Evolutionary conservation across 2,113 vertebrate species (phyloP).

Genomic region (Hippocampus abdominalis): DNA sequence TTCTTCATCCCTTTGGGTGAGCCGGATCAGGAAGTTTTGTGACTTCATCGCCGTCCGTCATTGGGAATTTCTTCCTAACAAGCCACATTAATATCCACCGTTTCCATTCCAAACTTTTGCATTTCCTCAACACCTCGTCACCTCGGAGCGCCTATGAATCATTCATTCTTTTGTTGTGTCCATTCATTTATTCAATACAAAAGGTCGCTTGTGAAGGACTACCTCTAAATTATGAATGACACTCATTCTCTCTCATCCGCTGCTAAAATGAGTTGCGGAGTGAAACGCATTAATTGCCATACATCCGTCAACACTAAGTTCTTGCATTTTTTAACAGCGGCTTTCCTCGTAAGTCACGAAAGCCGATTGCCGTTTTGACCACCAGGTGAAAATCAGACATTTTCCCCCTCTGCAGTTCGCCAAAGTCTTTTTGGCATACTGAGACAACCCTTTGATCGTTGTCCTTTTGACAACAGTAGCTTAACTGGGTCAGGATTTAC

Average conservation of each 20-base stretch:
- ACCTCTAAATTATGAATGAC: constrained; percentile 12
- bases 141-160: constrained; percentile 36
- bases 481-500: constrained; percentile 48
- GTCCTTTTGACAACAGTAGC: constrained; percentile 29
- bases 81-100: constrained; percentile 37
- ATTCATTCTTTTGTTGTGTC: constrained; percentile 45
- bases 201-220: constrained; percentile 15
- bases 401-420: constrained; percentile 12
- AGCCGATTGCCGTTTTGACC: constrained; percentile 38
- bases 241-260: not conserved
- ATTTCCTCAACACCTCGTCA: constrained; percentile 31
- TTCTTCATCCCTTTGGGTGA: not conserved
- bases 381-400: constrained; percentile 26
- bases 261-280: not conserved
- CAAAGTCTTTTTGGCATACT: constrained; percentile 29
- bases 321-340: constrained; percentile 25
- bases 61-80: not conserved
- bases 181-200: constrained; percentile 15
- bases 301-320: not conserved
- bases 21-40: not conserved
- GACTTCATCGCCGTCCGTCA: not conserved
- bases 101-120: constrained; percentile 31
- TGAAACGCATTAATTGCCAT: not conserved
- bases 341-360: constrained; percentile 31
- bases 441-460: constrained; percentile 49